Conservation (phyloP, 2,113 vertebrate species). For the Platanista minor region DNA sequence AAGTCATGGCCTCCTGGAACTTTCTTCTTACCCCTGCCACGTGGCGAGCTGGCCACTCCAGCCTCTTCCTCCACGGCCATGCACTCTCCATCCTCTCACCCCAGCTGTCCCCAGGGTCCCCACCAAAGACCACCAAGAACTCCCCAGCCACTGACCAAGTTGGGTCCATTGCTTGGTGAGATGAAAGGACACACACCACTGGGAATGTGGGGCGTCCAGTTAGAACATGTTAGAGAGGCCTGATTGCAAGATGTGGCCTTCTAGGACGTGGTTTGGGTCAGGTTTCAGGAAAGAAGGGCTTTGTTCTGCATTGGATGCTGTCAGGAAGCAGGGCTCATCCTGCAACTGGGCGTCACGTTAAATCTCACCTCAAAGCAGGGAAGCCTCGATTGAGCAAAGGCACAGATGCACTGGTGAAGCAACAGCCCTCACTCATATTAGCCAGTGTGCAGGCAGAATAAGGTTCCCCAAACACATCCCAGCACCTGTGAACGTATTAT, state of each 20-base stretch:
- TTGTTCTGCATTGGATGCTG: neutral
- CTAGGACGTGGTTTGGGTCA: too few relatives aligned
- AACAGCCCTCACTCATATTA: too few relatives aligned
- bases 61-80: neutral
- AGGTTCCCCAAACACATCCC: neutral
- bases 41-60: neutral
- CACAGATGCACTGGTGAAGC: neutral
- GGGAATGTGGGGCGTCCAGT: neutral
- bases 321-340: neutral
- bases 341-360: neutral
- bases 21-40: neutral
- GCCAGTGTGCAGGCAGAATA: neutral
- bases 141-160: neutral
- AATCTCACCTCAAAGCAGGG: neutral
- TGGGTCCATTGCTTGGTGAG: neutral
- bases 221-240: neutral
- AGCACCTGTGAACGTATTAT: neutral
- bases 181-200: neutral
- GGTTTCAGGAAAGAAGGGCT: neutral
- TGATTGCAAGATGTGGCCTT: neutral
- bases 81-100: neutral
- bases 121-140: neutral
- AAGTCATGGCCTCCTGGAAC: neutral
- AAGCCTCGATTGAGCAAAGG: neutral
- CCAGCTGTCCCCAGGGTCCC: neutral